Evolutionary conservation across 2,797 vertebrate genomes (phyloP).

Genomic region (Heterohyrax brucei): DNA sequence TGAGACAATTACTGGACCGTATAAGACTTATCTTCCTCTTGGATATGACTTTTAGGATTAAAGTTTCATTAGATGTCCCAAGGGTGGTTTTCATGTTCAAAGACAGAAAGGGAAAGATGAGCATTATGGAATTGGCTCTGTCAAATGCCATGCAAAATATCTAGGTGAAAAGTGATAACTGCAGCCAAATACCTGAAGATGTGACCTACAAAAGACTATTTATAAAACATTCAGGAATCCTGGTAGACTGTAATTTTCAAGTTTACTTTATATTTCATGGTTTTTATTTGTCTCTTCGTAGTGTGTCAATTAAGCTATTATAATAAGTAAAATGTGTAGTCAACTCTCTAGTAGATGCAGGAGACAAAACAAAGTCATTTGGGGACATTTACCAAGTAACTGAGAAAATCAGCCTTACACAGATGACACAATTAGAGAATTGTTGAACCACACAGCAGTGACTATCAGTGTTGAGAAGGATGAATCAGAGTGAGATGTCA

Average conservation of each 20-base stretch:
- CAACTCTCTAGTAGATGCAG: not conserved
- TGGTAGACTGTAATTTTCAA: constrained; percentile 56
- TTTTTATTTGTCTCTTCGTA: constrained; percentile 54
- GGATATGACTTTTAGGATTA: constrained; percentile 74
- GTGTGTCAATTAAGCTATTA: constrained; percentile 32
- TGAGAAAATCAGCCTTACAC: constrained; percentile 42
- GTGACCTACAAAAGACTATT: constrained; percentile 17
- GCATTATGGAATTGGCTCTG: constrained; percentile 69
- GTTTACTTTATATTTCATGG: constrained; percentile 57
- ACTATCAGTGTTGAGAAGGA: constrained; percentile 48
- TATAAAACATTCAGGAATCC: constrained; percentile 54
- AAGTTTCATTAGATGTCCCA: constrained; percentile 65
- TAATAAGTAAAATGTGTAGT: constrained; percentile 19
- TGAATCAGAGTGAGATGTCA: constrained; percentile 61
- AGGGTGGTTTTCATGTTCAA: constrained; percentile 56
- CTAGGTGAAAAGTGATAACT: constrained; percentile 70
- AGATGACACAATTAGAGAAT: constrained; percentile 73
- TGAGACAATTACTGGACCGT: constrained; percentile 77
- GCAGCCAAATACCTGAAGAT: constrained; percentile 40
- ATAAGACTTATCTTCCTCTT: constrained; percentile 64
- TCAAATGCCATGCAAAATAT: constrained; percentile 62
- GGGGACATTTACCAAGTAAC: constrained; percentile 58
- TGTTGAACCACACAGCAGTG: constrained; percentile 63
- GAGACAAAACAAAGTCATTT: constrained; percentile 59
- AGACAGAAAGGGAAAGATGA: constrained; percentile 55